Conservation (phyloP, 2,888 invertebrate genomes). For the Clanis bilineata region DNA sequence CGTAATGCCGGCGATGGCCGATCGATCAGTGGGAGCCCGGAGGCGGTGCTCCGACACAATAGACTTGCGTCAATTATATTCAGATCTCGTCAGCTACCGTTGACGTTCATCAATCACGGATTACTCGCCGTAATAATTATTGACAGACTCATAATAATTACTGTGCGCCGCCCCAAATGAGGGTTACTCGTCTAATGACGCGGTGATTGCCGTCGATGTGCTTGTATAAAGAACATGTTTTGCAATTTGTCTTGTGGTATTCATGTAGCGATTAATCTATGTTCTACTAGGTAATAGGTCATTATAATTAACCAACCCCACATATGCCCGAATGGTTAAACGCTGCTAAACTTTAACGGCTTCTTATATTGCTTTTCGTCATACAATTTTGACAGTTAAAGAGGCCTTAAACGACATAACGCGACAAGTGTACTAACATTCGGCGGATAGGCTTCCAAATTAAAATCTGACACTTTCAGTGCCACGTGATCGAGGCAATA, state of each 20-base stretch:
- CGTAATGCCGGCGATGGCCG: conserved; percentile 38
- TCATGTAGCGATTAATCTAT: too few species aligned
- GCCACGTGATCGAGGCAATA: neutral
- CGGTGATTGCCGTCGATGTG: conserved; percentile 1
- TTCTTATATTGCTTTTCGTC: neutral
- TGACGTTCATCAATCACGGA: conserved; percentile 70
- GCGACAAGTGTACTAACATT: neutral
- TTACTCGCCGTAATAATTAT: conserved; percentile 71
- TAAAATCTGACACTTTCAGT: neutral
- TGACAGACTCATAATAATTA: conserved; percentile 58
- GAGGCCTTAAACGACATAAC: too few species aligned
- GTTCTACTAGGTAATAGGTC: too few species aligned
- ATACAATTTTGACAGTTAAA: too few species aligned
- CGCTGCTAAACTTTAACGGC: neutral
- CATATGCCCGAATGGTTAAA: too few species aligned
- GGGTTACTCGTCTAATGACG: conserved; percentile 45
- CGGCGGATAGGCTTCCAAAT: neutral
- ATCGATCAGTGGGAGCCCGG: conserved; percentile 51
- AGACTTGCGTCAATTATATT: conserved; percentile 61
- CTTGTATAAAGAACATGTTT: conserved; percentile 8
- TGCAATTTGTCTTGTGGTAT: conserved; percentile 10
- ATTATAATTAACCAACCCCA: too few species aligned
- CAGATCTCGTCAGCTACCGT: conserved; percentile 61
- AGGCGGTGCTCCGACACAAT: conserved; percentile 46
- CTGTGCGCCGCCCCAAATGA: conserved; percentile 49